Evolutionary conservation across 2,797 vertebrate genomes (phyloP), one percentile per base, ranked within the genome.

Genomic region (Emydoidea blandingii): DNA sequence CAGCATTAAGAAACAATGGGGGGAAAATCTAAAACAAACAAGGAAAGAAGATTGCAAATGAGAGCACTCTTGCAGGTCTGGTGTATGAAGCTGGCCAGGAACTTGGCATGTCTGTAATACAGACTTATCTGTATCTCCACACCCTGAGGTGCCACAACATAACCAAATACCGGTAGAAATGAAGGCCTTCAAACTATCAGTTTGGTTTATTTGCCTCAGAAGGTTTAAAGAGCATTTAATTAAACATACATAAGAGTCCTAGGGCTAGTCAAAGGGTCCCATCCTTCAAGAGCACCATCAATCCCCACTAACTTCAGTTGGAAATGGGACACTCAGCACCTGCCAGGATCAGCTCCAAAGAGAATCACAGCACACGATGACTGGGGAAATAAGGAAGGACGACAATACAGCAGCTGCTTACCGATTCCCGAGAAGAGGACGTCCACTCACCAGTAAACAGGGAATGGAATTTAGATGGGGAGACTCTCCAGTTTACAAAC

Each of bases 1-100:
- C 49, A 6, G 85, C 62, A 18, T 65, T n/a, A 34, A 62, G 27
- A 62, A 34, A 62, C 12, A 6, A 16, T 34, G 72, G 1, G 2
- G 0, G 27, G 19, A 5, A 11, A 8, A 8, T 1, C 21, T 2
- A 12, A 7, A 1, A 25, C 21, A 5, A 44, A 1, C 15, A 3
- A 15, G 19, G 1, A 27, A 0, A 41, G 59, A 65, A 18, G 62
- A 65, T 9, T n/a, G 62, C 62, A 65, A 65, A n/a, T 9, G 15
- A 65, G 62, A 29, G 56, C 56, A 57, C 27, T n/a, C 34, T n/a
- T n/a, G 62, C 16, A 65, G 62, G 34, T 65, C 34, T 65, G 34
- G 62, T 34, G 16, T 65, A n/a, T 65, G 16, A 65, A 19, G 34
- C 62, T n/a, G 18, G 15, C 7, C 6, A n/a, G 62, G 34, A 65